A percentile compares a stretch with the other conserved stretches of the same genome.
Conservation (phyloP, 2,888 invertebrate species). For the Galeruca laticollis region DNA sequence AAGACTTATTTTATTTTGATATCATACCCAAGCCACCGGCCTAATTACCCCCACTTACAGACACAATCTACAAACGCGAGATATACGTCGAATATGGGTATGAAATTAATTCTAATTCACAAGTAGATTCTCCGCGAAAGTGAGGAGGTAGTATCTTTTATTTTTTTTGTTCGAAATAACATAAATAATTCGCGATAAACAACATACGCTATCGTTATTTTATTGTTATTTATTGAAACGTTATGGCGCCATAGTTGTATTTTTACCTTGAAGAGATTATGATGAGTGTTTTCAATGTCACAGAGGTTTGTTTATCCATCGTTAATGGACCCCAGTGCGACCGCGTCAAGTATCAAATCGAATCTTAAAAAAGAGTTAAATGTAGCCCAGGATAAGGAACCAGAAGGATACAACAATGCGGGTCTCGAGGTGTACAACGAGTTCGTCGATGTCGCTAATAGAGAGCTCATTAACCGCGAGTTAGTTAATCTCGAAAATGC, state of each 20-base stretch:
- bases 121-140: neutral
- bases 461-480: conserved; percentile 28
- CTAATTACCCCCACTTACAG: conserved; percentile 7
- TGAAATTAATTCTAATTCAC: conserved; percentile 7
- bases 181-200: conserved; percentile 11
- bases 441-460: conserved; percentile 20
- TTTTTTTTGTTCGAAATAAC: neutral
- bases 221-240: neutral
- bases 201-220: neutral
- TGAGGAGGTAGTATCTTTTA: neutral
- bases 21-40: neutral
- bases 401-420: conserved; percentile 21
- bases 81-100: conserved; percentile 16
- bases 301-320: conserved; percentile 8
- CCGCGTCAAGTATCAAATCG: neutral
- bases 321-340: conserved; percentile 9
- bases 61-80: too few relatives aligned
- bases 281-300: conserved; percentile 16
- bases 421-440: conserved; percentile 22
- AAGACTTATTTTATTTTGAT: neutral
- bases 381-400: neutral
- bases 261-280: neutral
- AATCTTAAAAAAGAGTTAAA: neutral
- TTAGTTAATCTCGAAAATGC: conserved; percentile 50
- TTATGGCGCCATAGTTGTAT: neutral